Conservation (phyloP, 2,113 vertebrate species). For the Lanius ludovicianus region DNA sequence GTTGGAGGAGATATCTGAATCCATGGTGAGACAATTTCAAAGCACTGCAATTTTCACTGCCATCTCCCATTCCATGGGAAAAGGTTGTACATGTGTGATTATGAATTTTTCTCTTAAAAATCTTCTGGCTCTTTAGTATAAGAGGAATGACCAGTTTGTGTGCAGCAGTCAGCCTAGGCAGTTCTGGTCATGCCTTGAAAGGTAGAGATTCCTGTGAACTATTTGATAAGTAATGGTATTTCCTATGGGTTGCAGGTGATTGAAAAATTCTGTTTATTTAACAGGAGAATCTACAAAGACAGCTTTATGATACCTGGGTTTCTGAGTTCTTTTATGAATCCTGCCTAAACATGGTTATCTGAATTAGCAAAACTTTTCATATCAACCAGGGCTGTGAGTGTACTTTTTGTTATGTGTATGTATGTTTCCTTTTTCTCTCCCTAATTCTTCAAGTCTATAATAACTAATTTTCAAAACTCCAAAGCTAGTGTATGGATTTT, state of each 20-base stretch:
- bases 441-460: neutral
- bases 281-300: neutral
- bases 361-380: neutral
- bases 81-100: neutral
- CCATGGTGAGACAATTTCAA: neutral
- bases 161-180: neutral
- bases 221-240: neutral
- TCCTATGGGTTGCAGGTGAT: neutral
- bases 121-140: neutral
- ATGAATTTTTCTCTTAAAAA: neutral
- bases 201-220: neutral
- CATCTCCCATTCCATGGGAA: neutral
- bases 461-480: neutral
- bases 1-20: neutral
- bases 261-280: neutral
- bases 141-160: neutral
- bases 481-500: neutral
- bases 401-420: neutral
- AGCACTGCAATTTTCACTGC: neutral
- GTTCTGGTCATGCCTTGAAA: neutral
- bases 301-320: neutral
- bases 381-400: neutral
- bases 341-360: neutral
- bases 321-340: neutral
- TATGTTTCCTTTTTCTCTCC: neutral